Conservation (phyloP, 2,888 invertebrate genomes). For the Trissolcus japonicus region DNA sequence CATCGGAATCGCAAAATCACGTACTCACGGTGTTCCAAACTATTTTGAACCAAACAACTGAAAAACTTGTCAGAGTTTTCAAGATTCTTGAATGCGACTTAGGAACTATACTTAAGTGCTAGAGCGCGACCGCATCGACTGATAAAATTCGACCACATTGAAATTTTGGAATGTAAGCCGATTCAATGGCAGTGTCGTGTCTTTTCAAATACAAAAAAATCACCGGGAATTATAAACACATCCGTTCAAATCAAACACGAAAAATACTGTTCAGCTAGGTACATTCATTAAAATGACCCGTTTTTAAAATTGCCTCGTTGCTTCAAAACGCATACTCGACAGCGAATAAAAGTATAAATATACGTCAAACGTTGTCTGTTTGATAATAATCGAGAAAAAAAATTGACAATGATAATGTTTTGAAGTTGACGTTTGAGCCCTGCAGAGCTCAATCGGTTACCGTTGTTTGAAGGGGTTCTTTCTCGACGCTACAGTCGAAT, state of each 20-base stretch:
- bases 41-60: not conserved
- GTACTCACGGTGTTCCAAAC: not conserved
- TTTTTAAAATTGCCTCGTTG: constrained; percentile 10
- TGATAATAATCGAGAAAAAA: constrained; percentile 6
- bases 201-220: constrained; percentile 30
- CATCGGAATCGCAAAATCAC: no score
- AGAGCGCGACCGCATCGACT: constrained; percentile 60
- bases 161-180: constrained; percentile 48
- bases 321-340: constrained; percentile 15
- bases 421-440: constrained; percentile 19
- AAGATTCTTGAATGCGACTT: constrained; percentile 63
- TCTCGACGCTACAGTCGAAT: constrained; percentile 17
- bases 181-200: constrained; percentile 15
- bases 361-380: constrained; percentile 3
- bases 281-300: constrained; percentile 15
- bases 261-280: constrained; percentile 44
- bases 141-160: constrained; percentile 48
- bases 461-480: constrained; percentile 11
- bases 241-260: constrained; percentile 12
- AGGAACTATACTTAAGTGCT: constrained; percentile 72
- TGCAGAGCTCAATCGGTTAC: constrained; percentile 8
- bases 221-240: constrained; percentile 8
- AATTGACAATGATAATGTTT: constrained; percentile 10
- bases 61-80: constrained; percentile 22
- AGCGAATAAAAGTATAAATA: constrained; percentile 9